phyloP scores from a whole-genome alignment of 2,888 invertebrate species.

The Hetaerina titia region DNA sequence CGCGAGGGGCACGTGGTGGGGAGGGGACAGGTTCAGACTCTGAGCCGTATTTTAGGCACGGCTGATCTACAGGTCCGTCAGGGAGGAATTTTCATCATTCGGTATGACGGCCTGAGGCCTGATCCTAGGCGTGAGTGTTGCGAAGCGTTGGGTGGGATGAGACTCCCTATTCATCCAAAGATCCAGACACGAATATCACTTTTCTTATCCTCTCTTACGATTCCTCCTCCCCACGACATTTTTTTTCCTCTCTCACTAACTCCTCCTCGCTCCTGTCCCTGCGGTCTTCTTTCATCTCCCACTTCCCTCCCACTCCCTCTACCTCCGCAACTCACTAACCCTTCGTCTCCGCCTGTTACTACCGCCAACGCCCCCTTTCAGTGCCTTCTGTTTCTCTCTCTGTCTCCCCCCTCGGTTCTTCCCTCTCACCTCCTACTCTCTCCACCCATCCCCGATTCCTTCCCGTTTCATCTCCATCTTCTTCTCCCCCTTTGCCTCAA shows the following conservation, averaged over 20 bases:
- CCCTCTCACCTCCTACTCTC: background rate
- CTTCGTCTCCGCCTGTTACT: background rate
- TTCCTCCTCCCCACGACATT: background rate
- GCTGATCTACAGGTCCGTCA: background rate
- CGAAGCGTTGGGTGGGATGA: background rate
- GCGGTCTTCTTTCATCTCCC: background rate
- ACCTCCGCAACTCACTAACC: background rate
- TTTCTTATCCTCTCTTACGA: background rate
- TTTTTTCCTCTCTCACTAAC: background rate
- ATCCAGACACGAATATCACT: background rate
- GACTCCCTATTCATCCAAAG: background rate
- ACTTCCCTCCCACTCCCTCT: background rate
- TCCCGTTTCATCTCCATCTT: background rate
- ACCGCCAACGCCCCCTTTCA: background rate
- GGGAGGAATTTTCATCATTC: background rate
- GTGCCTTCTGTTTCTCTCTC: background rate
- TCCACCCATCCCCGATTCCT: background rate
- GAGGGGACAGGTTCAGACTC: background rate
- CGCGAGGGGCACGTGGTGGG: background rate
- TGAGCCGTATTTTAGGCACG: background rate
- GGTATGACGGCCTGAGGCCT: background rate
- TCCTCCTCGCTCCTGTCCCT: background rate
- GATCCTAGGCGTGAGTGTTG: background rate
- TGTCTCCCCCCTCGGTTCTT: background rate
- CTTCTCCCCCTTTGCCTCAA: background rate